Evolutionary conservation across 2,888 invertebrate genomes (phyloP).

Genomic region (Adelphocoris suturalis): DNA sequence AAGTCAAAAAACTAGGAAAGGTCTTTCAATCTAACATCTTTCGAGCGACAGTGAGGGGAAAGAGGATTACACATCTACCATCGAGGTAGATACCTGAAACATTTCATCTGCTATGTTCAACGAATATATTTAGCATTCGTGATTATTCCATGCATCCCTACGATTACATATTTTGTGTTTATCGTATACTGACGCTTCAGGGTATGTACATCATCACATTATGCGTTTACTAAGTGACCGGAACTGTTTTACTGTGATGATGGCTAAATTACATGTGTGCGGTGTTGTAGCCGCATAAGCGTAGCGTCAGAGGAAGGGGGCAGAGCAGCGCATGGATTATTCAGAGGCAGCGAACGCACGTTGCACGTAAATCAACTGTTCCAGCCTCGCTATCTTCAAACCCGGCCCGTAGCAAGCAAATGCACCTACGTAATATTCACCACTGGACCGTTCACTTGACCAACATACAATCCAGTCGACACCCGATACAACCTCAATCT

Average conservation of each 20-base stretch:
- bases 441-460: not conserved
- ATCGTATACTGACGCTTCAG: too few species aligned
- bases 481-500: too few species aligned
- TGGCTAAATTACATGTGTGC: not conserved
- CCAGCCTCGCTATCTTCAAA: not conserved
- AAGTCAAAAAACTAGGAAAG: too few species aligned
- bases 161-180: too few species aligned
- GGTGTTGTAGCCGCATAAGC: not conserved
- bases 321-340: not conserved
- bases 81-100: too few species aligned
- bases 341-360: constrained; percentile 19
- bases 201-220: not conserved
- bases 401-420: not conserved
- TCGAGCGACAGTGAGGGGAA: too few species aligned
- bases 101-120: too few species aligned
- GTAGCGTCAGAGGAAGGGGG: not conserved
- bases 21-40: too few species aligned
- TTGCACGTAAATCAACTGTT: constrained; percentile 15
- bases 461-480: not conserved
- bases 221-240: not conserved
- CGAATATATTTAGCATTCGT: too few species aligned
- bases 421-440: not conserved
- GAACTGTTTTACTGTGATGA: not conserved
- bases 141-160: too few species aligned
- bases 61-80: too few species aligned